Evolutionary conservation across 35 echinoderm and acorn worm genomes (phyloP).

Genomic region (Stichopus chloronotus): DNA sequence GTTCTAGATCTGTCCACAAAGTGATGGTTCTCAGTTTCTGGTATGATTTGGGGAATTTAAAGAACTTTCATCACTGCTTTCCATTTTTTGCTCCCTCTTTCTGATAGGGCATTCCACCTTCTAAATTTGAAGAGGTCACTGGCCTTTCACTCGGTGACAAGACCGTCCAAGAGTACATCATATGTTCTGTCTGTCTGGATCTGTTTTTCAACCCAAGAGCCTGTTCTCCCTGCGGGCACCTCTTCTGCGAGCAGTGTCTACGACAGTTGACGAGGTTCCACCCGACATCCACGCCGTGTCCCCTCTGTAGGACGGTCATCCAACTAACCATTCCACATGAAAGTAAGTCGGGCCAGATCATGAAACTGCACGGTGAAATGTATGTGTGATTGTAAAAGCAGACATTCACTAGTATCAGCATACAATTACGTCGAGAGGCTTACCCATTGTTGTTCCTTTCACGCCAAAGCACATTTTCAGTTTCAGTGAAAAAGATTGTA

Average conservation of each 20-base stretch:
- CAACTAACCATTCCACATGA: conserved; percentile 63
- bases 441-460: too few species aligned
- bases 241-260: conserved; percentile 93
- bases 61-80: background rate
- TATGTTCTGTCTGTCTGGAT: conserved; percentile 86
- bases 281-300: conserved; percentile 74
- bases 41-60: too few species aligned
- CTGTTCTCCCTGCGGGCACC: conserved; percentile 80
- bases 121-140: conserved; percentile 41
- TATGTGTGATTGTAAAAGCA: background rate
- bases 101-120: conserved; percentile 11
- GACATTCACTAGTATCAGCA: too few species aligned
- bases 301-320: conserved; percentile 81
- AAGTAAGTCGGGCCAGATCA: conserved; percentile 27
- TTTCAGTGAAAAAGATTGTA: too few species aligned
- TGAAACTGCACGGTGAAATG: background rate
- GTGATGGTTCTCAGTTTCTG: too few species aligned
- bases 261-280: conserved; percentile 73
- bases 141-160: conserved; percentile 48
- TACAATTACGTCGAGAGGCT: too few species aligned
- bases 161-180: conserved; percentile 71
- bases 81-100: background rate
- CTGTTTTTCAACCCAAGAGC: conserved; percentile 76
- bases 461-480: too few species aligned
- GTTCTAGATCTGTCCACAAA: too few species aligned